Evolutionary conservation across 2,113 vertebrate species (phyloP).

Genomic region (Rhagologus leucostigma): DNA sequence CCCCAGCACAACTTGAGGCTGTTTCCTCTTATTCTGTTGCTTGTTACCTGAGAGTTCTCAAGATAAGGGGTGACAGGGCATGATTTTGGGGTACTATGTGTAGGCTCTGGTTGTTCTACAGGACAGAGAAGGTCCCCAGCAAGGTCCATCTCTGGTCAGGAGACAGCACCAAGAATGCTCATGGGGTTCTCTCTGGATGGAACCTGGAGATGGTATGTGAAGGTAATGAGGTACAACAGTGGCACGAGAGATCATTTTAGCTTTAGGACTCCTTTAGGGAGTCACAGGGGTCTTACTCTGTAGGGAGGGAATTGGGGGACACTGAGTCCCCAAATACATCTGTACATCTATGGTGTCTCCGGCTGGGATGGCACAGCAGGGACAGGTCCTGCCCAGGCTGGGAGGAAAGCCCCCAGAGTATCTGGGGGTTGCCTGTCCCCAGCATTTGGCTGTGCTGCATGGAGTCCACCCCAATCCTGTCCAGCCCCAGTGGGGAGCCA

Average conservation of each 20-base stretch:
- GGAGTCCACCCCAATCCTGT: not conserved
- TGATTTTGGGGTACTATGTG: not conserved
- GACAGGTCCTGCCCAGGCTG: not conserved
- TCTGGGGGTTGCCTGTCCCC: not conserved
- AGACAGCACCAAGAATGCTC: not conserved
- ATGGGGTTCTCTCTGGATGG: not conserved
- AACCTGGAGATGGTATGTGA: no score
- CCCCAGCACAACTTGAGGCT: not conserved
- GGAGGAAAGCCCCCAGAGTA: not conserved
- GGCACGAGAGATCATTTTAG: not conserved
- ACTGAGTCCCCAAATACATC: not conserved
- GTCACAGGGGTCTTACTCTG: not conserved
- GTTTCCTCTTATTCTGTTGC: rapidly evolving
- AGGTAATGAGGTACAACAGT: not conserved
- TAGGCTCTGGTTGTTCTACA: not conserved
- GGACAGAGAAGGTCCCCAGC: not conserved
- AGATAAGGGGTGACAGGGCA: not conserved
- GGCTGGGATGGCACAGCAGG: not conserved
- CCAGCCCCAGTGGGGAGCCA: not conserved
- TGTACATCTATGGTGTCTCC: not conserved
- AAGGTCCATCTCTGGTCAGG: not conserved
- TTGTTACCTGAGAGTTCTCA: not conserved
- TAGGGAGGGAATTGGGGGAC: not conserved
- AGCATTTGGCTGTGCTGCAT: not conserved
- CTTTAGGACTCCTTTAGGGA: not conserved